phyloP scores from a whole-genome alignment of 2,888 invertebrate genomes.

The Zhuqinia jingwanae region DNA sequence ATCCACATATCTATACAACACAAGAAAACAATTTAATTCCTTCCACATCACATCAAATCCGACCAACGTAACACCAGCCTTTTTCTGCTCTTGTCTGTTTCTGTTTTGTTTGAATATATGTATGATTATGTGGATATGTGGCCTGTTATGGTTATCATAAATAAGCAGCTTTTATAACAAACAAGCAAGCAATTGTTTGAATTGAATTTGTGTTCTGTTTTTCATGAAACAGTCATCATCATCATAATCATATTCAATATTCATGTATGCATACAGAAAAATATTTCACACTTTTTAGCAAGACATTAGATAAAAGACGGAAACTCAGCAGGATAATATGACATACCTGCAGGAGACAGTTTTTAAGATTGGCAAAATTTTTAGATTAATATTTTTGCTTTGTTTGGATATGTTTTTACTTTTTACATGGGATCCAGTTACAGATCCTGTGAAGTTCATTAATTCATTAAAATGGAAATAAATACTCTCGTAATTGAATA shows the following conservation, averaged over 20 bases:
- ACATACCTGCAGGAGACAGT: too few species aligned
- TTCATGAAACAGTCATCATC: too few species aligned
- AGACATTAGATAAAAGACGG: too few species aligned
- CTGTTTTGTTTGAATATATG: slow-evolving; percentile 11
- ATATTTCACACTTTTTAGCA: too few species aligned
- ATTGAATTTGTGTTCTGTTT: too few species aligned
- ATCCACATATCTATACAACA: neutral
- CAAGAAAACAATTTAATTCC: neutral
- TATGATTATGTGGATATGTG: neutral
- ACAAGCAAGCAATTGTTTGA: slow-evolving; percentile 5
- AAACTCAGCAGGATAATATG: too few species aligned
- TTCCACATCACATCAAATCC: slow-evolving; percentile 41
- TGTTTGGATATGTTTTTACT: neutral
- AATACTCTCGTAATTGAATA: too few species aligned
- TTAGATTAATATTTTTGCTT: too few species aligned
- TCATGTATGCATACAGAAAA: too few species aligned
- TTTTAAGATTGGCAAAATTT: too few species aligned
- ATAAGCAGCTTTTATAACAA: neutral
- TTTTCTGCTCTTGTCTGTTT: neutral
- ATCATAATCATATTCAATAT: too few species aligned
- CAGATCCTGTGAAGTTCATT: neutral
- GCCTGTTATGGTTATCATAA: neutral
- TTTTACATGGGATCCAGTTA: neutral
- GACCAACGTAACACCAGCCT: slow-evolving; percentile 1
- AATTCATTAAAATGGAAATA: neutral